A percentile compares a stretch with the other conserved stretches of the same genome.
Evolutionary conservation across 1,140 invertebrate species (phyloP).

Genomic region (Monochamus saltuarius): DNA sequence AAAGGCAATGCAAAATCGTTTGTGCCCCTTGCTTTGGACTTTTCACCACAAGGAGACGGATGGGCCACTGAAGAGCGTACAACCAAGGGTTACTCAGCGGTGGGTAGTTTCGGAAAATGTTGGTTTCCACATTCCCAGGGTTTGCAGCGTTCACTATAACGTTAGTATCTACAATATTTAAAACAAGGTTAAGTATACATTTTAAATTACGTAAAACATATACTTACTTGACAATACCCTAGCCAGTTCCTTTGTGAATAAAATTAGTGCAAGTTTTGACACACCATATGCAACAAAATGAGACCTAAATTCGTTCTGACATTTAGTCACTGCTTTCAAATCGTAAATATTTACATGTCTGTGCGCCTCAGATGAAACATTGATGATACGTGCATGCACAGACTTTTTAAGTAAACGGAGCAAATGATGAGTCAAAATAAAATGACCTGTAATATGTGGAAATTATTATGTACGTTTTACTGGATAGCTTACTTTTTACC

Average conservation of each 20-base stretch:
- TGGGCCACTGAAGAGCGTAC: conserved; percentile 46
- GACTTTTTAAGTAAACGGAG: conserved; percentile 36
- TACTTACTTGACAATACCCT: conserved; percentile 41
- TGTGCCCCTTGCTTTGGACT: conserved; percentile 48
- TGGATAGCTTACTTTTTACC: conserved; percentile 32
- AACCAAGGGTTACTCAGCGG: conserved; percentile 42
- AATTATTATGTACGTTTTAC: background rate
- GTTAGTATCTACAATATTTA: conserved; percentile 42
- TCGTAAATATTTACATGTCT: conserved; percentile 42
- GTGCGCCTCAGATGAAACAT: conserved; percentile 49
- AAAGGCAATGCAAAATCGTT: conserved; percentile 43
- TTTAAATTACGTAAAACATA: conserved; percentile 2
- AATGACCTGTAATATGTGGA: conserved; percentile 39
- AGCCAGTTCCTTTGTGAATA: conserved; percentile 45
- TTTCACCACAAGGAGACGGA: conserved; percentile 46
- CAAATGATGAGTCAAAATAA: conserved; percentile 48
- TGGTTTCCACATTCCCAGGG: conserved; percentile 51
- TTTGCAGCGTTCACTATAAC: conserved; percentile 49
- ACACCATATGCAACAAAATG: conserved; percentile 47
- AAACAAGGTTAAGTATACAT: background rate
- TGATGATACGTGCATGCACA: conserved; percentile 45
- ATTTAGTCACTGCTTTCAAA: conserved; percentile 42
- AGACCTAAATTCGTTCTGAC: conserved; percentile 40
- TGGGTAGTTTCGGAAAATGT: conserved; percentile 48
- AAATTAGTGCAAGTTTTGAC: conserved; percentile 43